phyloP scores from a whole-genome alignment of 2,113 vertebrate species.

The Tenebrosternarchus preto region DNA sequence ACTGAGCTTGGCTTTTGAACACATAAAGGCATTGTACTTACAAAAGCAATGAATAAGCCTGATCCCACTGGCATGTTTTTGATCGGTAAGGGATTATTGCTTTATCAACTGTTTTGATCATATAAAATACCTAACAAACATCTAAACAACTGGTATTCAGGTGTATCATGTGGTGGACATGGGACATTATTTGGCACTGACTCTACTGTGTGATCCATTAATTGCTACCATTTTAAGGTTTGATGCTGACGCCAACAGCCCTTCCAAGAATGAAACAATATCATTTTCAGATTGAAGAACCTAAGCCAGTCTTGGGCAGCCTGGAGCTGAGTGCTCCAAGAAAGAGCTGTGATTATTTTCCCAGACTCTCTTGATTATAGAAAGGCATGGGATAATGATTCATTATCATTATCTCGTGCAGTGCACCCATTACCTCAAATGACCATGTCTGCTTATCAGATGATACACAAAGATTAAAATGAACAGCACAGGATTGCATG shows the following conservation, averaged over 20 bases:
- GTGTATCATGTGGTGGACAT: neutral
- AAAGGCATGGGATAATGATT: conserved; percentile 32
- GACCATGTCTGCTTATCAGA: conserved; percentile 5
- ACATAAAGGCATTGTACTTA: too few relatives aligned
- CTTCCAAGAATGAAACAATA: neutral
- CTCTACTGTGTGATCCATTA: neutral
- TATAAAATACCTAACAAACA: too few relatives aligned
- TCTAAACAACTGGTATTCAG: too few relatives aligned
- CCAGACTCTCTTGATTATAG: conserved; percentile 21
- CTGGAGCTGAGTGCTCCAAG: conserved; percentile 22
- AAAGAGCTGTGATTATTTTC: conserved; percentile 31
- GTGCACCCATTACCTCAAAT: neutral
- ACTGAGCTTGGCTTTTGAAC: too few relatives aligned
- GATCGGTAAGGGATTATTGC: neutral
- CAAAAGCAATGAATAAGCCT: too few relatives aligned
- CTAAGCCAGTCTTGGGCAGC: neutral
- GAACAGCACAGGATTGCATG: neutral
- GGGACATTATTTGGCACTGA: neutral
- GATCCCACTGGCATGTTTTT: conserved; percentile 7
- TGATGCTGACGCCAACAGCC: neutral
- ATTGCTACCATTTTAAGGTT: neutral
- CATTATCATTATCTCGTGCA: conserved; percentile 42
- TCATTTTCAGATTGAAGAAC: conserved; percentile 21
- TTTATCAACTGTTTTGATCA: neutral
- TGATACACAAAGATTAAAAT: neutral